Evolutionary conservation across 2,888 invertebrate species (phyloP), one percentile per base, ranked within the genome.

Genomic region (Chromoteleia sp.): DNA sequence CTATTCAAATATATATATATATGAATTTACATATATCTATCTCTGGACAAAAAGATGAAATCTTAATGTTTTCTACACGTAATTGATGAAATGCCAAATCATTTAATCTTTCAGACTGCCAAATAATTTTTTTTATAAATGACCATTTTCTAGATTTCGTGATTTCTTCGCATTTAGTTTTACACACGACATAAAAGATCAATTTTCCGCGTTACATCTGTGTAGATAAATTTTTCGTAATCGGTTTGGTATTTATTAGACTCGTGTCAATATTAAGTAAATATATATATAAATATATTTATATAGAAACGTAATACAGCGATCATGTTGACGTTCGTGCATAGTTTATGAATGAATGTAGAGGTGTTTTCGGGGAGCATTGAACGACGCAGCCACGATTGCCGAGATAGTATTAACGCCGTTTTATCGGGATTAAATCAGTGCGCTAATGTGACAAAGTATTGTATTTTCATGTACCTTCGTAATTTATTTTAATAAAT

Each of bases 401-500:
- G 78, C 82, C 81, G 84, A 82, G 68, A 81, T 81, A 82, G 89
- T 89, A 89, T 90, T 90, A 84, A 83, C 85, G 84, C 81, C 83
- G 83, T 89, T 89, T 88, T 8, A 85, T 84, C 70, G 67, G 68
- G 48, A 61, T 81, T 85, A 84, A 88, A 89, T 87, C 85, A 85
- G 82, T 81, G 85, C 78, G 85, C 84, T 82, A 88, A 88, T 89
- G 88, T 87, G 10, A 65, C 52, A 59, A 83, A 59, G 68, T 84
- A 83, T 82, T 85, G 73, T 84, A 84, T 86, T 87, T 85, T 84
- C 83, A 81, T 84, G 84, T 86, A 87, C 85, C 86, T 82, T 87
- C 86, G 85, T 87, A 88, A 88, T 89, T 89, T 88, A 89, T 88
- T 89, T 86, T 82, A 84, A 67, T 87, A 84, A 87, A 89, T 89